These are phyloP conservation scores for Sorex araneus DNA, from an alignment of 2,113 vertebrate genomes.

Conservation along the genomic window DNA sequence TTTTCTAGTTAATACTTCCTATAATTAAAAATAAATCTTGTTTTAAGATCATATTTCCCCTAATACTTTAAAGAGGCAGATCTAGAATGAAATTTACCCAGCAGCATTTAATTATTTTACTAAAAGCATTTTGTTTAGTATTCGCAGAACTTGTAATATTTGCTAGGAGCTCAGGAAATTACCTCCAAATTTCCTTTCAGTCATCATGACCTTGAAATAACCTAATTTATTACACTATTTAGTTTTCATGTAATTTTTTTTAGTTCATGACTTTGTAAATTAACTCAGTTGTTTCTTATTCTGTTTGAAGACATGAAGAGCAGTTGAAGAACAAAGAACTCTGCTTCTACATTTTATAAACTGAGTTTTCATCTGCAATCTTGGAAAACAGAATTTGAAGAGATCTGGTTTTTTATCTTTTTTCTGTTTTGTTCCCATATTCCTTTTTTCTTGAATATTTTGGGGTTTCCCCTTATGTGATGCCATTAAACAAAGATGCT, in stretches of 20 bases:
- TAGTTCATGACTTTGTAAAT: conserved; percentile 22
- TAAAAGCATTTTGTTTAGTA: neutral
- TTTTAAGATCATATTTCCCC: no score
- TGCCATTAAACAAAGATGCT: neutral
- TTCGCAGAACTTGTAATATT: neutral
- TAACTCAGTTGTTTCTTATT: conserved; percentile 21
- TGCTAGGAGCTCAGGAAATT: conserved; percentile 7
- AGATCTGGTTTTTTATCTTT: neutral
- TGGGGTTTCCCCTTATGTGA: neutral
- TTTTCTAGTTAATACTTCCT: no score
- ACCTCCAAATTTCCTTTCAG: neutral
- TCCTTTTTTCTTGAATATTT: neutral
- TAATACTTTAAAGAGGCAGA: neutral
- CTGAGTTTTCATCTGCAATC: neutral
- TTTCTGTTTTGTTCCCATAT: neutral
- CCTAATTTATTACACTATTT: neutral
- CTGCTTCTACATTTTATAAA: neutral
- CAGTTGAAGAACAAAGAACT: neutral
- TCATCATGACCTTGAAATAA: neutral
- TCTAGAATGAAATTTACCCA: conserved; percentile 27
- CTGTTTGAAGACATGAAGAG: neutral
- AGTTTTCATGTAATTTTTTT: conserved; percentile 14
- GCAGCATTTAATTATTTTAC: neutral
- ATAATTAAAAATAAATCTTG: no score
- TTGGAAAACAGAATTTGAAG: no score